These are phyloP conservation scores for Echiichthys vipera DNA, from an alignment of 2,797 vertebrate species.

Conservation along the genomic window DNA sequence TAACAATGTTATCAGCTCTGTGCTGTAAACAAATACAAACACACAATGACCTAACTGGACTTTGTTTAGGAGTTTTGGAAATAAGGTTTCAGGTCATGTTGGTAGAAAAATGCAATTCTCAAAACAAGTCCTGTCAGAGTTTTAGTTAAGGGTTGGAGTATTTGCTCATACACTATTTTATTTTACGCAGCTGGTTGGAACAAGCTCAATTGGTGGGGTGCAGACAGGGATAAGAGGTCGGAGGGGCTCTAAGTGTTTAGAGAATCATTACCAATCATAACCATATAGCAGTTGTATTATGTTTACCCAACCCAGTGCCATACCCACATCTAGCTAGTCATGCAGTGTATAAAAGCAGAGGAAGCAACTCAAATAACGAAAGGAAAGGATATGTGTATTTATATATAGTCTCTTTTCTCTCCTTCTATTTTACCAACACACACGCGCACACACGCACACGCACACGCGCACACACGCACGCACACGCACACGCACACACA, in stretches of 20 bases:
- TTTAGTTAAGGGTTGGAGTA: background rate
- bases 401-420: background rate
- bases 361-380: background rate
- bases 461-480: background rate
- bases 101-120: background rate
- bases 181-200: background rate
- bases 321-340: background rate
- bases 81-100: background rate
- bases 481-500: background rate
- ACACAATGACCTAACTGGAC: background rate
- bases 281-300: background rate
- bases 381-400: fast-evolving
- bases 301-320: conserved; percentile 4
- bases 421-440: background rate
- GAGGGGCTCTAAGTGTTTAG: background rate
- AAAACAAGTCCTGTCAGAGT: background rate
- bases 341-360: background rate
- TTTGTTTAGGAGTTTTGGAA: background rate
- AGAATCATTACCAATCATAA: too few species aligned
- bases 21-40: background rate
- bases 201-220: background rate
- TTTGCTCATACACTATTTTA: background rate
- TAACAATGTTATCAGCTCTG: too few species aligned
- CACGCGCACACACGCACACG: conserved; percentile 5
- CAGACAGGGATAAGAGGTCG: background rate